phyloP scores from a whole-genome alignment of 2,888 invertebrate genomes.

The Napeogenes inachia region DNA sequence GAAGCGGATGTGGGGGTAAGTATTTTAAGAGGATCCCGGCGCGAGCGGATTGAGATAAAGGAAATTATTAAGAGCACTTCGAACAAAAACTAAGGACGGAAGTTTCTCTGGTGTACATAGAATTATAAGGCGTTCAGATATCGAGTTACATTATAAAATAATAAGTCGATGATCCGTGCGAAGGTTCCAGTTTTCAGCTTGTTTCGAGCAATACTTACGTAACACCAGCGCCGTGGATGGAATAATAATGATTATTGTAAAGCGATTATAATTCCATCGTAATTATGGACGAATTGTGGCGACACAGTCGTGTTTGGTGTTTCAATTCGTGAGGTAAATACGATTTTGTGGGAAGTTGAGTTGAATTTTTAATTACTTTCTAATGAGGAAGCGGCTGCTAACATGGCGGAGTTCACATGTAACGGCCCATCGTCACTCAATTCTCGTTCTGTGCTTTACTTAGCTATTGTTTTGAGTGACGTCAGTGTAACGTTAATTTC shows the following conservation, averaged over 20 bases:
- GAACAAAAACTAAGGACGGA: constrained; percentile 64
- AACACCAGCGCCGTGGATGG: constrained; percentile 46
- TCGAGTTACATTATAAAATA: constrained; percentile 49
- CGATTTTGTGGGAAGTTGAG: constrained; percentile 36
- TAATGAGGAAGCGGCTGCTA: constrained; percentile 48
- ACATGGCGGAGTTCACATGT: constrained; percentile 22
- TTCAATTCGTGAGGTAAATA: constrained; percentile 41
- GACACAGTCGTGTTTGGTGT: constrained; percentile 36
- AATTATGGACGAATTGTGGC: constrained; percentile 49
- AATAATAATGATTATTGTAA: constrained; percentile 51
- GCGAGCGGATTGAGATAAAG: constrained; percentile 73
- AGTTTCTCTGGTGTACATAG: constrained; percentile 54
- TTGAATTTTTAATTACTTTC: constrained; percentile 64
- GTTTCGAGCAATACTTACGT: constrained; percentile 55
- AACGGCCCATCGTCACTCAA: constrained; percentile 43
- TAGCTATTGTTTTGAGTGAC: constrained; percentile 64
- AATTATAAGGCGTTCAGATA: constrained; percentile 50
- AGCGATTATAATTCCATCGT: constrained; percentile 59
- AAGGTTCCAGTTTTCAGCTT: constrained; percentile 58
- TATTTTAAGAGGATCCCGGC: constrained; percentile 75
- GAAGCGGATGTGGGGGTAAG: constrained; percentile 76
- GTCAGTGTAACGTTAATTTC: constrained; percentile 62
- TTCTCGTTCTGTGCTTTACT: constrained; percentile 54
- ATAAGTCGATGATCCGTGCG: constrained; percentile 58
- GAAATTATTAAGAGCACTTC: constrained; percentile 74